Percentiles rank a stretch among this genome's conserved stretches.
phyloP scores from a whole-genome alignment of 2,797 vertebrate genomes.

The Gallinago solitaria region DNA sequence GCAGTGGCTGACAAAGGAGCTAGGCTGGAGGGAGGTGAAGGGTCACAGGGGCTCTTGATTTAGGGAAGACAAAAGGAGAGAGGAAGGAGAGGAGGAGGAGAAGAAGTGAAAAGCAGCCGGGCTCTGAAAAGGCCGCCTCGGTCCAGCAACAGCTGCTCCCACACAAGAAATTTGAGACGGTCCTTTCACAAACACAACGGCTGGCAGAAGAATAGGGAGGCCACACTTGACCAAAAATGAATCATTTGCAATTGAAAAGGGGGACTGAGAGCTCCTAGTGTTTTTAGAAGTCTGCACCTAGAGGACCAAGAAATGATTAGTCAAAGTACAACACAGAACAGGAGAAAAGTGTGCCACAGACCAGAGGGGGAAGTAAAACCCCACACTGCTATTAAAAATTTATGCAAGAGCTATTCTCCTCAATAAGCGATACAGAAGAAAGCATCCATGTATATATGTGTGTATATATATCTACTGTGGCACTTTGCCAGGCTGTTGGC shows the following conservation, averaged over 20 bases:
- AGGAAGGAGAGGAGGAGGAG: slow-evolving; percentile 62
- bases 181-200: slow-evolving; percentile 89
- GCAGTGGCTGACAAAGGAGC: slow-evolving; percentile 76
- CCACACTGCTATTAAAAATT: slow-evolving; percentile 40
- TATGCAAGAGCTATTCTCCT: slow-evolving; percentile 50
- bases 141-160: slow-evolving; percentile 90
- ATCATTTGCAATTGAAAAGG: slow-evolving; percentile 83
- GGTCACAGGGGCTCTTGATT: slow-evolving; percentile 74
- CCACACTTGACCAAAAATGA: slow-evolving; percentile 77
- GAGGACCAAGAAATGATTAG: slow-evolving; percentile 73
- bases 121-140: slow-evolving; percentile 69
- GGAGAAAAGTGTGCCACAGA: slow-evolving; percentile 69
- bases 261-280: slow-evolving; percentile 60
- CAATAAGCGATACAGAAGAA: background rate
- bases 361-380: slow-evolving; percentile 62
- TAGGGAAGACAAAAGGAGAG: slow-evolving; percentile 75
- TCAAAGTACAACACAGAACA: slow-evolving; percentile 58
- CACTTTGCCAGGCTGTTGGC: background rate
- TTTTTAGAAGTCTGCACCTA: slow-evolving; percentile 75
- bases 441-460: accelerated
- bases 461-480: background rate
- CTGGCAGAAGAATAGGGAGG: slow-evolving; percentile 80
- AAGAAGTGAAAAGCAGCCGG: slow-evolving; percentile 71
- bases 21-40: slow-evolving; percentile 70
- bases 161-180: slow-evolving; percentile 90